phyloP scores from a whole-genome alignment of 2,888 invertebrate species.

The Philaethria dido region DNA sequence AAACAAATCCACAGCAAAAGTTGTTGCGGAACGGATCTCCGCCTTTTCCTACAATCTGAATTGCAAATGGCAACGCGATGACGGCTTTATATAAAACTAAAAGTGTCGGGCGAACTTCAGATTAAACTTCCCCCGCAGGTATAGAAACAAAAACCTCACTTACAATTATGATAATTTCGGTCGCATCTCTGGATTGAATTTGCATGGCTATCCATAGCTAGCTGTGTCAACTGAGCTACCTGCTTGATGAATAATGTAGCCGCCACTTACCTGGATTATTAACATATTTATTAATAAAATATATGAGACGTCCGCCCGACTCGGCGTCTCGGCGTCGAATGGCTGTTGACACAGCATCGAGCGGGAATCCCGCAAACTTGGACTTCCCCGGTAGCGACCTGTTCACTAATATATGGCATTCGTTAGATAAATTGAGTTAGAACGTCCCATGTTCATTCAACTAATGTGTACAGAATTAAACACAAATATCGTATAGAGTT shows the following conservation, averaged over 20 bases:
- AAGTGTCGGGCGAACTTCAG: slow-evolving; percentile 82
- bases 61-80: slow-evolving; percentile 80
- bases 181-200: slow-evolving; percentile 81
- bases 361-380: slow-evolving; percentile 59
- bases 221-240: slow-evolving; percentile 81
- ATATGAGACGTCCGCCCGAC: slow-evolving; percentile 72
- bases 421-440: slow-evolving; percentile 81
- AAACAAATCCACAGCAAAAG: slow-evolving; percentile 74
- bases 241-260: slow-evolving; percentile 79
- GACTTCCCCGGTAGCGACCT: slow-evolving; percentile 62
- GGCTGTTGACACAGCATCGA: slow-evolving; percentile 69
- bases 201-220: slow-evolving; percentile 81
- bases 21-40: slow-evolving; percentile 67
- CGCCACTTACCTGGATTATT: slow-evolving; percentile 79
- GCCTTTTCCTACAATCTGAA: slow-evolving; percentile 81
- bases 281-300: slow-evolving; percentile 84
- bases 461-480: slow-evolving; percentile 76
- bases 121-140: slow-evolving; percentile 80
- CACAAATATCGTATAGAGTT: slow-evolving; percentile 60
- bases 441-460: slow-evolving; percentile 73
- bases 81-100: slow-evolving; percentile 80
- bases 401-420: slow-evolving; percentile 81
- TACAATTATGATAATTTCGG: slow-evolving; percentile 82
- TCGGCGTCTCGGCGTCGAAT: slow-evolving; percentile 57
- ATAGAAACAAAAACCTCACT: slow-evolving; percentile 82